Percentiles rank a stretch among this genome's conserved stretches.
These are phyloP conservation scores for Whitmania pigra DNA, from an alignment of 1,140 invertebrate species.

Conservation along the genomic window DNA sequence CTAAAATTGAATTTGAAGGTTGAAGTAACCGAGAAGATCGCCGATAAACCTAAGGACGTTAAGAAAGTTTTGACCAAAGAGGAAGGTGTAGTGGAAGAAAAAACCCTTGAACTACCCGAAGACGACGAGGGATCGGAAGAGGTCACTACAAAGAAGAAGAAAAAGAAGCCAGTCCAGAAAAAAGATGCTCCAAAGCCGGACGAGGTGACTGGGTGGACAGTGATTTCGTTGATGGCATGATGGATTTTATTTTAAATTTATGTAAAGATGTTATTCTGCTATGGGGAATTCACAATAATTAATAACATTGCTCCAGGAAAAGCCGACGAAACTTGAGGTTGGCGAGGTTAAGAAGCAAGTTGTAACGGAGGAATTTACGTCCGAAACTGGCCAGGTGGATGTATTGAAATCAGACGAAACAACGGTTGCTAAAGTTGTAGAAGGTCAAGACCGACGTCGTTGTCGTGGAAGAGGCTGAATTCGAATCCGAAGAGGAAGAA, in stretches of 20 bases:
- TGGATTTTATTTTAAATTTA: no score
- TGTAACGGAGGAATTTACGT: neutral
- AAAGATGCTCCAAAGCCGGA: neutral
- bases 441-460: neutral
- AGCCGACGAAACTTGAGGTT: neutral
- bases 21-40: neutral
- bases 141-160: neutral
- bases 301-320: neutral
- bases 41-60: neutral
- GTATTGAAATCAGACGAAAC: neutral
- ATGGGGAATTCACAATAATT: no score
- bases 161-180: neutral
- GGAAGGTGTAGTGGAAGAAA: conserved; percentile 1
- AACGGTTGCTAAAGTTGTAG: neutral
- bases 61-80: neutral
- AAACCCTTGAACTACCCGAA: neutral
- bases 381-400: neutral
- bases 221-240: no score
- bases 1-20: neutral
- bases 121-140: neutral
- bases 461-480: neutral
- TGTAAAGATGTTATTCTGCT: no score
- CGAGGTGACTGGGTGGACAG: neutral
- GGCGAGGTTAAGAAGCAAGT: neutral
- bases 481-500: neutral